phyloP scores from a whole-genome alignment of 1,140 invertebrate genomes.

The Colletes gigas region DNA sequence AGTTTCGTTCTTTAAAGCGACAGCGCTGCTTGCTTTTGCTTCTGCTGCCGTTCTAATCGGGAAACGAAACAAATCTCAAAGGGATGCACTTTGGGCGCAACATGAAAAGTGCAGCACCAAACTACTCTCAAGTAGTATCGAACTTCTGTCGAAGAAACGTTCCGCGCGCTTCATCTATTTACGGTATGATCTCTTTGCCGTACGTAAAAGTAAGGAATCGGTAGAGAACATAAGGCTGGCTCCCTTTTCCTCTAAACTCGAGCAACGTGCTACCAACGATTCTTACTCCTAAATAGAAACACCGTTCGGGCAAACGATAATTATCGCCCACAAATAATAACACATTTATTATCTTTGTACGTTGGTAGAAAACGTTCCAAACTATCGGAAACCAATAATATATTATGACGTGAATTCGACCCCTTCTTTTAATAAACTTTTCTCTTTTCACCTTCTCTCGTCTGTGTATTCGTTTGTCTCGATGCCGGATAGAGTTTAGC shows the following conservation, averaged over 20 bases:
- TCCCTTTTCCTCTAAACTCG: not conserved
- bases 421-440: not conserved
- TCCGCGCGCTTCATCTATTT: constrained; percentile 59
- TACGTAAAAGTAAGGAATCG: constrained; percentile 59
- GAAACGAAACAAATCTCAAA: constrained; percentile 42
- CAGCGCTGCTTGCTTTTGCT: not conserved
- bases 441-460: not conserved
- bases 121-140: constrained; percentile 15
- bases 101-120: constrained; percentile 18
- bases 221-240: constrained; percentile 27
- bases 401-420: constrained; percentile 26
- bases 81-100: constrained; percentile 1
- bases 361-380: constrained; percentile 8
- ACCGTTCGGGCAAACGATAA: constrained; percentile 57
- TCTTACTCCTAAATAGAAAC: constrained; percentile 38
- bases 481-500: no score
- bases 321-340: constrained; percentile 32
- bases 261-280: constrained; percentile 18
- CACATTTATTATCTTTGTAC: constrained; percentile 39
- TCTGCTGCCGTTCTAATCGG: constrained; percentile 17
- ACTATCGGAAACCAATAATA: constrained; percentile 29
- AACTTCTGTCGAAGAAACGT: constrained; percentile 46
- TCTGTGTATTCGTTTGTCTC: no score
- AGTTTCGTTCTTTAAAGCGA: constrained; percentile 7
- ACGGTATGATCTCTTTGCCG: constrained; percentile 51